phyloP scores from a whole-genome alignment of 2,113 vertebrate species.

The Xiphophorus hellerii region DNA sequence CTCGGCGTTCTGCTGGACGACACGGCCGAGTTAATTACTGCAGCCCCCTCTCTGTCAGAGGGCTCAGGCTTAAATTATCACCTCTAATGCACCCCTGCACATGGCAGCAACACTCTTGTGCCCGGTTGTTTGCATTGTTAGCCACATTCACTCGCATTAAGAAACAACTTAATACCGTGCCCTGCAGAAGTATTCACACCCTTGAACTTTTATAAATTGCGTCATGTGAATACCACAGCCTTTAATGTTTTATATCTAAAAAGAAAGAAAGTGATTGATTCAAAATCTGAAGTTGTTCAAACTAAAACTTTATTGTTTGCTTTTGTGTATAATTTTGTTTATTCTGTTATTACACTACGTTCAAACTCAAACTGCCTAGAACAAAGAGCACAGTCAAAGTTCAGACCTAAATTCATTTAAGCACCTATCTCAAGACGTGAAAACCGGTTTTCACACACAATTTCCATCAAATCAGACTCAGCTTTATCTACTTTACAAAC shows the following conservation, averaged over 20 bases:
- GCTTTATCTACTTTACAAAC: neutral
- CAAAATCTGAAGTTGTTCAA: neutral
- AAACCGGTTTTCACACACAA: neutral
- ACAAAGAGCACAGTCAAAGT: too few species aligned
- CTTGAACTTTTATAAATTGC: neutral
- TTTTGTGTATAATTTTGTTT: too few species aligned
- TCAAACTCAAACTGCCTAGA: too few species aligned
- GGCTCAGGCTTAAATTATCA: constrained; percentile 67
- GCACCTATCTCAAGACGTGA: neutral
- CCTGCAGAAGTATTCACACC: neutral
- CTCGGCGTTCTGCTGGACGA: constrained; percentile 51
- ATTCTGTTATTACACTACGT: too few species aligned
- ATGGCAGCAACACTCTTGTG: constrained; percentile 10
- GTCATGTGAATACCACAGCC: too few species aligned
- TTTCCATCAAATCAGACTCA: neutral
- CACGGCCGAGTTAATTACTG: constrained; percentile 55
- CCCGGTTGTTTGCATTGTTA: constrained; percentile 33
- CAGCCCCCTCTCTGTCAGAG: constrained; percentile 46
- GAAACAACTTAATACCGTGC: constrained; percentile 5
- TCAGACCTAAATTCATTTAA: too few species aligned
- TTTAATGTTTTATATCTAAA: neutral
- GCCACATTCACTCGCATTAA: constrained; percentile 16
- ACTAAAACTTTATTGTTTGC: too few species aligned
- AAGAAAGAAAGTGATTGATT: neutral
- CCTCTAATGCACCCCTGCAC: constrained; percentile 40